These are phyloP conservation scores for Rhynchotus rufescens DNA, from an alignment of 2,797 vertebrate genomes.

Conservation along the genomic window DNA sequence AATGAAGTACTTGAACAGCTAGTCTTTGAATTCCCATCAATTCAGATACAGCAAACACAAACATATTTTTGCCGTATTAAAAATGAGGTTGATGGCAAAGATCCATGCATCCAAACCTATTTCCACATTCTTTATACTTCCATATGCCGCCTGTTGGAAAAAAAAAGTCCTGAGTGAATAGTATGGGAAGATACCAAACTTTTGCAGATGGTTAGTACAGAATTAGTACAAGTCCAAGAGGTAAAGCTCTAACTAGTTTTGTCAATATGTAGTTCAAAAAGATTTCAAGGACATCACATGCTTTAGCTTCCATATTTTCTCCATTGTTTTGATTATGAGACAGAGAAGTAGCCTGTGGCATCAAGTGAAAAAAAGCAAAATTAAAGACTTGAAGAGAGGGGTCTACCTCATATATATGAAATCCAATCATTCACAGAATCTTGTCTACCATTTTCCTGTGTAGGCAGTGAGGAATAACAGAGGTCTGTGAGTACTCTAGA, in stretches of 20 bases:
- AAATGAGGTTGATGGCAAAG: not conserved
- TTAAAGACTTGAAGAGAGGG: not conserved
- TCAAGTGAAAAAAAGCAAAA: not conserved
- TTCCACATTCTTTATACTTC: not conserved
- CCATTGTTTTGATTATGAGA: not conserved
- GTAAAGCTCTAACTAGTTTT: not conserved
- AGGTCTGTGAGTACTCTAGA: not conserved
- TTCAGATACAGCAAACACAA: conserved; percentile 20
- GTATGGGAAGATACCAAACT: not conserved
- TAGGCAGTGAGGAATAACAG: not conserved
- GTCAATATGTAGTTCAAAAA: not conserved
- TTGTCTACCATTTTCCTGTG: not conserved
- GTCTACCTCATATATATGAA: not conserved
- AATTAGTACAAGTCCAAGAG: not conserved
- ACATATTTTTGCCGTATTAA: conserved; percentile 15
- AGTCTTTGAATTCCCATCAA: conserved; percentile 6
- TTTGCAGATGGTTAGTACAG: not conserved
- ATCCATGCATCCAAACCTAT: not conserved
- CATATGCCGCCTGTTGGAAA: not conserved
- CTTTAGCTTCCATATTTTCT: not conserved
- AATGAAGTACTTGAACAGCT: conserved; percentile 39
- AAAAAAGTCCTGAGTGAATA: not conserved
- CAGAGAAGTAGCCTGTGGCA: not conserved
- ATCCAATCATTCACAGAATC: not conserved
- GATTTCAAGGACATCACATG: not conserved